Conservation (phyloP, 2,113 vertebrate species). For the Lepidothrix coronata region DNA sequence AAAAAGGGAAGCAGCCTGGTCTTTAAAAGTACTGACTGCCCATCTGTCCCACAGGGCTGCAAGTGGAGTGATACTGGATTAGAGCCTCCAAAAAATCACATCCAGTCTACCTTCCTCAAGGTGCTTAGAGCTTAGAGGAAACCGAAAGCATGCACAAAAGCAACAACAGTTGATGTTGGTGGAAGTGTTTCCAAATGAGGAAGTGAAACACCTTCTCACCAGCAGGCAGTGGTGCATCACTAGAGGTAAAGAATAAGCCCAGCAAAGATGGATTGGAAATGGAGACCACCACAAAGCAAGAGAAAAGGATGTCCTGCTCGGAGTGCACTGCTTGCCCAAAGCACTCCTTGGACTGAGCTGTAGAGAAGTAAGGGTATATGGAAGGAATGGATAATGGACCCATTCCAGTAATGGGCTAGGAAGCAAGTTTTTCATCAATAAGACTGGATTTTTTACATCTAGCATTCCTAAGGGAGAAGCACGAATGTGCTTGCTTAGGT, state of each 20-base stretch:
- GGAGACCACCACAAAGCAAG: background rate
- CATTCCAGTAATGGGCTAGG: background rate
- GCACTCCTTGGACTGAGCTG: background rate
- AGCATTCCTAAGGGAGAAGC: background rate
- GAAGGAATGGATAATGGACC: background rate
- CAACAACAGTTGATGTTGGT: accelerated
- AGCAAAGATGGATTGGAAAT: background rate
- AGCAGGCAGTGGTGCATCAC: background rate
- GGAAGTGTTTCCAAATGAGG: background rate
- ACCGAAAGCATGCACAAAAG: background rate
- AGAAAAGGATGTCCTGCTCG: background rate
- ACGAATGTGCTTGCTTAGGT: background rate
- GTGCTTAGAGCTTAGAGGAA: background rate
- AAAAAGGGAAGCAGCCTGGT: background rate
- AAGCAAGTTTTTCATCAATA: background rate
- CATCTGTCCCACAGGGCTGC: background rate
- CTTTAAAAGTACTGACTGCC: background rate
- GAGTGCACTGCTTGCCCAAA: background rate
- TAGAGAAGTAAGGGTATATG: background rate
- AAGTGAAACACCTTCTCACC: background rate
- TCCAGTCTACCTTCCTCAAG: background rate
- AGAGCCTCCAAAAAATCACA: background rate
- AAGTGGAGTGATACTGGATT: background rate
- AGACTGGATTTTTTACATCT: background rate
- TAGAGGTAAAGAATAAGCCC: background rate